phyloP scores from a whole-genome alignment of 2,113 vertebrate genomes.

The Gopherus evgoodei region DNA sequence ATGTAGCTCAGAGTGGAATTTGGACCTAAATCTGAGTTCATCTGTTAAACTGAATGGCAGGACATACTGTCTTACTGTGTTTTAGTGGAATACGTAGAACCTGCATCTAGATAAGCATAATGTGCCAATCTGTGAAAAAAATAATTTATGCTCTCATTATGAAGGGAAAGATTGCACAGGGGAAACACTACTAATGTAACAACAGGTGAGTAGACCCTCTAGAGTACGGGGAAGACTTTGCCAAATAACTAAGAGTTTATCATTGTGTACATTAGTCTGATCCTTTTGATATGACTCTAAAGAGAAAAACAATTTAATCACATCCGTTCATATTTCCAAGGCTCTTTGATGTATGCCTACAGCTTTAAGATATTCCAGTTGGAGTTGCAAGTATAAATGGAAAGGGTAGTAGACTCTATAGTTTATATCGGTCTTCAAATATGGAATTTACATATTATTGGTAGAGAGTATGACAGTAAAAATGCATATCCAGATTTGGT shows the following conservation, averaged over 20 bases:
- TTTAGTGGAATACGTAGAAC: neutral
- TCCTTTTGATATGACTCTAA: neutral
- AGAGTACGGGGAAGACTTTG: fast-evolving
- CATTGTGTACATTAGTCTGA: neutral
- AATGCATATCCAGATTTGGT: neutral
- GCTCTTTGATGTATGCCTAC: slow-evolving; percentile 31
- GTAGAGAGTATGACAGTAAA: neutral
- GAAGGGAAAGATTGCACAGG: neutral
- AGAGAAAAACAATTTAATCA: neutral
- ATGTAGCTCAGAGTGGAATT: fast-evolving
- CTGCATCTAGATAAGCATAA: neutral
- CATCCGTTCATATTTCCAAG: neutral
- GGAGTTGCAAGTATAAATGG: neutral
- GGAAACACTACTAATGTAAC: fast-evolving
- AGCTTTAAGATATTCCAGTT: neutral
- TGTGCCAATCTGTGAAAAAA: neutral
- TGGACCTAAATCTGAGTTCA: neutral
- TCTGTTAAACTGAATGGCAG: fast-evolving
- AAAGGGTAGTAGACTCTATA: neutral
- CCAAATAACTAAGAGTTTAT: neutral
- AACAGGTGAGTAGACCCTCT: fast-evolving
- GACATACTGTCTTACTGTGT: neutral
- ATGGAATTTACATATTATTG: neutral
- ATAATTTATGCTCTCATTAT: neutral
- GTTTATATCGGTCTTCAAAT: neutral